Evolutionary conservation across 2,888 invertebrate species (phyloP).

Genomic region (Unio delphinus): DNA sequence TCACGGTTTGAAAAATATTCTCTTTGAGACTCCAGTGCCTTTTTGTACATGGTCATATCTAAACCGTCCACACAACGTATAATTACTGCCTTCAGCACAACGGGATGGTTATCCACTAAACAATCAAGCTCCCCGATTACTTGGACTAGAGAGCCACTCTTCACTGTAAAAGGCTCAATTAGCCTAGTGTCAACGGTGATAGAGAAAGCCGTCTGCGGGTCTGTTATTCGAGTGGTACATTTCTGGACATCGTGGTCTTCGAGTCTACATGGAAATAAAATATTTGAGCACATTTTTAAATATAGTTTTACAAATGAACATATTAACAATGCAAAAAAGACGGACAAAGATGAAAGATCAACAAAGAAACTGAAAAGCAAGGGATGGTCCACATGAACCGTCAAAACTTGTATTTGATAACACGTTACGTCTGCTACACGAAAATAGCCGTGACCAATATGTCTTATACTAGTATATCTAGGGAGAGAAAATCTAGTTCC

Average conservation of each 20-base stretch:
- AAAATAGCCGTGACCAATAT: no score
- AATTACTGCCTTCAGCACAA: slow-evolving; percentile 40
- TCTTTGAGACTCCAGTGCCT: slow-evolving; percentile 45
- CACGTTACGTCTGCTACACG: no score
- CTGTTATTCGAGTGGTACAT: slow-evolving; percentile 39
- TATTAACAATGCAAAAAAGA: no score
- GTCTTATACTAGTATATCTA: no score
- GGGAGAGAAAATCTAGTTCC: no score
- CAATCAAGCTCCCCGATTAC: slow-evolving; percentile 51
- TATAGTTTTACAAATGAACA: no score
- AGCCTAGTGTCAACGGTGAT: slow-evolving; percentile 44
- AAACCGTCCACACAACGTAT: slow-evolving; percentile 55
- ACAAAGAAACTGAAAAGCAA: no score
- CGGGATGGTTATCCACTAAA: slow-evolving; percentile 1
- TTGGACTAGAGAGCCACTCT: slow-evolving; percentile 44
- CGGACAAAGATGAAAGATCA: no score
- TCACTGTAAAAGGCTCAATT: slow-evolving; percentile 51
- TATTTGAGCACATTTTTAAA: no score
- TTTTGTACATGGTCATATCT: slow-evolving; percentile 45
- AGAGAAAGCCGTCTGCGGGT: slow-evolving; percentile 28
- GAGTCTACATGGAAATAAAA: slow-evolving; percentile 26
- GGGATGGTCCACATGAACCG: no score
- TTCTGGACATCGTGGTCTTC: slow-evolving; percentile 37
- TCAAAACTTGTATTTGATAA: no score
- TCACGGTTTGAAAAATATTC: slow-evolving; percentile 25